Evolutionary conservation across 2,797 vertebrate species (phyloP), one percentile per base, ranked within the genome.

Genomic region (Astyanax mexicanus): DNA sequence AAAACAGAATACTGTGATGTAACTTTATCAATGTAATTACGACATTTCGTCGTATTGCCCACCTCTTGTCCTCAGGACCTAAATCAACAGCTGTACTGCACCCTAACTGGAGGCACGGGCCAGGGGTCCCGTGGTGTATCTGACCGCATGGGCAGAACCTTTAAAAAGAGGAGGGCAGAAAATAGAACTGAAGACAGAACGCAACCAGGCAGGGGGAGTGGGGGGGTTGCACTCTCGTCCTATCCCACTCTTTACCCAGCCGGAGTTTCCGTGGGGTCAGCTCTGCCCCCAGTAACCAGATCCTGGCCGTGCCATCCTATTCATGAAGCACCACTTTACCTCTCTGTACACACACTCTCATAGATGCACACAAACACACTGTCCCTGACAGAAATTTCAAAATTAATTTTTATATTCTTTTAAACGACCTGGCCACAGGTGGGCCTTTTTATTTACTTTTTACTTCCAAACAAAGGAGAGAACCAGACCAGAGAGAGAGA

Each of bases 261-360:
- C 80, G 70, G 78, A 60, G 70, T 81, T 84, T 87, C 80, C 64
- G 72, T 84, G 82, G 54, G 84, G 77, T 88, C 89, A 88, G 82
- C 79, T 57, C 42, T 35, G 72, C 80, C 60, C 38, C 44, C 57
- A 81, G 90, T 88, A 91, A 94, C 89, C 80, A 4, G 91, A 94
- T 81, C 88, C 83, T 67, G 54, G 67, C 55, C 58, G 55, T 54
- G 84, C 87, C 85, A 86, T 91, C 88, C 84, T 25, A 21, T 21
- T 42, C 60, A 23, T 23, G 27, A 74, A 44, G 55, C 25, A 17
- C 35, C 58, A 40, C 70, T 71, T 68, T 71, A 62, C 19, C 47
- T 72, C 37, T 38, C 27, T 32, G 54, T 65, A 76, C 35, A 42
- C 69, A 65, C 74, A 69, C 52, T 69, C 29, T n/a, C n/a, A n/a